These are phyloP conservation scores for Pterostichus niger DNA, from an alignment of 2,888 invertebrate genomes.

Conservation along the genomic window DNA sequence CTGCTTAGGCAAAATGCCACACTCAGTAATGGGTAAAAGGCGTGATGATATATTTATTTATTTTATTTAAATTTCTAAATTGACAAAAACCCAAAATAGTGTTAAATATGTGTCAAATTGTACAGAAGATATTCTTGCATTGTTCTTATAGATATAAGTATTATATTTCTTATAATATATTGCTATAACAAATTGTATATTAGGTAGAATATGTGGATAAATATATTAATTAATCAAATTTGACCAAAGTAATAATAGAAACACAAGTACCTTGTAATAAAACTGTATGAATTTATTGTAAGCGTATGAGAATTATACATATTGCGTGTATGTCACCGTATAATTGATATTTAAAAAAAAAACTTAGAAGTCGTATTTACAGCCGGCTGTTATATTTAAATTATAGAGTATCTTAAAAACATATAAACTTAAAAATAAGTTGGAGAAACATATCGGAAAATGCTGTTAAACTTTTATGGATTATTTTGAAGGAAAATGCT, in stretches of 20 bases:
- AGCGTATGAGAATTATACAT: not conserved
- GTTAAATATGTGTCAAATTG: conserved; percentile 34
- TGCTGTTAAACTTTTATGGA: too few species aligned
- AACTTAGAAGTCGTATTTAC: not conserved
- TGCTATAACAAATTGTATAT: conserved; percentile 53
- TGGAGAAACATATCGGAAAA: too few species aligned
- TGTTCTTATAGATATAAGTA: conserved; percentile 14
- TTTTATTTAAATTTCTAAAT: not conserved
- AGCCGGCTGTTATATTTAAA: too few species aligned
- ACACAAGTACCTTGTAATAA: conserved; percentile 44
- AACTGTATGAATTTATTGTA: conserved; percentile 51
- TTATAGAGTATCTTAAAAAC: too few species aligned
- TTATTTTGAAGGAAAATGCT: too few species aligned
- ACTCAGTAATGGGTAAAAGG: too few species aligned
- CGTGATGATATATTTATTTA: too few species aligned
- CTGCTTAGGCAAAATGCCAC: too few species aligned
- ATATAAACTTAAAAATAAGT: too few species aligned
- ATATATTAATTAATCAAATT: conserved; percentile 46
- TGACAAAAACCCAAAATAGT: not conserved
- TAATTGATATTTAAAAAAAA: too few species aligned
- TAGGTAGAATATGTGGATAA: conserved; percentile 58
- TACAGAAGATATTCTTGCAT: conserved; percentile 39
- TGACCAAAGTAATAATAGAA: conserved; percentile 51
- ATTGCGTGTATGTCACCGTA: too few species aligned
- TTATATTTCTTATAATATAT: conserved; percentile 57